These are phyloP conservation scores for Congeria kusceri DNA, from an alignment of 2,888 invertebrate species.

Conservation along the genomic window DNA sequence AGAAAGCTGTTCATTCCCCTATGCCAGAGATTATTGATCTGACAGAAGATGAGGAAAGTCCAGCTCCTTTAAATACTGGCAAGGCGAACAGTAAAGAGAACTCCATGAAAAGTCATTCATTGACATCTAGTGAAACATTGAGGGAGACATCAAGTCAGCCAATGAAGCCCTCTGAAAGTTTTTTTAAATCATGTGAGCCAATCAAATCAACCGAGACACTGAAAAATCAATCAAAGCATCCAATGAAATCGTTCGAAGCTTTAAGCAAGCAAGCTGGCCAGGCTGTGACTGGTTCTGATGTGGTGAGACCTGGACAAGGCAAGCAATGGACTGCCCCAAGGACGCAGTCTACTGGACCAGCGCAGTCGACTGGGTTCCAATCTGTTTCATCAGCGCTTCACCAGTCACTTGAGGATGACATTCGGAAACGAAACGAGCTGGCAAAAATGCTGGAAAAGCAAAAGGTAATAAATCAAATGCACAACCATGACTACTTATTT, in stretches of 20 bases:
- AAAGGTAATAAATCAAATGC: no score
- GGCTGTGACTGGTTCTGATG: background rate
- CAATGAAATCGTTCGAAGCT: slow-evolving; percentile 38
- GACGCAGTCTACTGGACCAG: slow-evolving; percentile 20
- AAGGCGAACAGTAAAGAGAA: background rate
- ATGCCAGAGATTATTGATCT: slow-evolving; percentile 63
- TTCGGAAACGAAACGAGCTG: slow-evolving; percentile 55
- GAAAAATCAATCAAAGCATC: background rate
- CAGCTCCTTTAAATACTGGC: slow-evolving; percentile 12
- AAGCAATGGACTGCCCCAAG: slow-evolving; percentile 49
- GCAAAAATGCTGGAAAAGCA: slow-evolving; percentile 56
- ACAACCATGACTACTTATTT: no score
- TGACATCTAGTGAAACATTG: no score
- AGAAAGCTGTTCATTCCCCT: slow-evolving; percentile 18
- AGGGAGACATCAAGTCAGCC: no score
- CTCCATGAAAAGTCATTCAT: no score
- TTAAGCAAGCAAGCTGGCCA: slow-evolving; percentile 41
- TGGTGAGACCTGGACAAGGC: slow-evolving; percentile 15
- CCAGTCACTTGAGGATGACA: slow-evolving; percentile 49
- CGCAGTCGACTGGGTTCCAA: background rate
- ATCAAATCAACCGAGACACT: slow-evolving; percentile 3
- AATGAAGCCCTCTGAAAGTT: no score
- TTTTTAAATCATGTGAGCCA: background rate
- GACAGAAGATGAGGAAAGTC: slow-evolving; percentile 58
- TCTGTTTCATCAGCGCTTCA: slow-evolving; percentile 21